Evolutionary conservation across 2,113 vertebrate species (phyloP), one percentile per base, ranked within the genome.

Genomic region (Dromas ardeola): DNA sequence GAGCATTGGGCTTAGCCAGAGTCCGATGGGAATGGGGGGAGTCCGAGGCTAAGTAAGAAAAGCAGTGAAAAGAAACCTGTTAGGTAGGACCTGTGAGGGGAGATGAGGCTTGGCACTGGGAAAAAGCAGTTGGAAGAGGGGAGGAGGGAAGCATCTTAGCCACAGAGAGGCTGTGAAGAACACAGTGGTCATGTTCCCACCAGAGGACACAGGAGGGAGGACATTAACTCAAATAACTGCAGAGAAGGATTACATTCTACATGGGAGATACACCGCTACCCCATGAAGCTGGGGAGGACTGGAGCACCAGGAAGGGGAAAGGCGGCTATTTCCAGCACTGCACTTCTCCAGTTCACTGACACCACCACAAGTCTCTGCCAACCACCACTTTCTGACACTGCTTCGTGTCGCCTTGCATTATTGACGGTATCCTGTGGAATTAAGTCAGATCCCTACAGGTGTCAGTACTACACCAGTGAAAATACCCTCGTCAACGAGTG

Each of bases 401-500:
- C 17, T 32, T 65, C 2, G 0, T 13, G 9, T 16, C 17, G 1
- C 7, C 20, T n/a, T 56, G 19, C 18, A 5, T 56, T 49, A 13
- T 16, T 16, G 42, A 15, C 19, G 9, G 6, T 34, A n/a, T 22
- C n/a, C n/a, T 25, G 15, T 40, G 56, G 49, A 29, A 80, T 40
- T 55, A 55, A n/a, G 66, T 23, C 56, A 63, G 40, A 38, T 34
- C 66, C 40, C 29, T 80, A 10, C 58, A 80, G 30, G 15, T 16
- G 30, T n/a, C 76, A 40, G 20, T n/a, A 15, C n/a, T 42, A 17
- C n/a, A 65, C 11, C 5, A 0, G 16, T 65, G 49, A 23, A 49
- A 49, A 30, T 36, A 36, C 0, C 13, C 20, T 15, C 2, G 2
- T 55, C 40, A 66, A 47, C 9, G 22, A 22, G 11, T 47, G 27